Conservation (phyloP, 2,888 invertebrate species). For the Mimachlamys varia region DNA sequence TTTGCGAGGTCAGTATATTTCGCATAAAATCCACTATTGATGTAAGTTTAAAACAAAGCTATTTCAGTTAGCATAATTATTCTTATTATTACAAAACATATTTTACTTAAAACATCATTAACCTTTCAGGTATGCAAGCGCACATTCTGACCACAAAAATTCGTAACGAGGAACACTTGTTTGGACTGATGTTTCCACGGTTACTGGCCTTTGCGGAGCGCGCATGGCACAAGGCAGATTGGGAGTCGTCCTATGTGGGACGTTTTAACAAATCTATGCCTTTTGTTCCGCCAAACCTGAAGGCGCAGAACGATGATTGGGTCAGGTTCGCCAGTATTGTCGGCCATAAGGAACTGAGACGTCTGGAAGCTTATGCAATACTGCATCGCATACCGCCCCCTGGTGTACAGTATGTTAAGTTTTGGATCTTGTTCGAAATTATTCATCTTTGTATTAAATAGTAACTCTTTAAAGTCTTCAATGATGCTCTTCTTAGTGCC, state of each 20-base stretch:
- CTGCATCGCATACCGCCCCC: constrained; percentile 45
- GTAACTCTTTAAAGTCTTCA: too few relatives aligned
- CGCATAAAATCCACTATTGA: too few relatives aligned
- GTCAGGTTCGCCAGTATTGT: constrained; percentile 45
- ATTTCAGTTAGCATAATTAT: too few relatives aligned
- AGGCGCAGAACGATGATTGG: constrained; percentile 49
- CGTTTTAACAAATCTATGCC: constrained; percentile 41
- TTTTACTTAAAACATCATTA: background rate
- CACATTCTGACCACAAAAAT: constrained; percentile 50
- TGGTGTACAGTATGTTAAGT: constrained; percentile 47
- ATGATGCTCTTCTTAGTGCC: too few relatives aligned
- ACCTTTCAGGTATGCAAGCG: constrained; percentile 50
- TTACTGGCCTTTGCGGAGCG: constrained; percentile 53
- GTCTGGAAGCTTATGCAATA: constrained; percentile 43
- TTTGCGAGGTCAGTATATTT: too few relatives aligned
- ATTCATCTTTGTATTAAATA: background rate
- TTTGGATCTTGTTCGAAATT: background rate
- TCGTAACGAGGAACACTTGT: constrained; percentile 47
- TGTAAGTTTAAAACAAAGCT: too few relatives aligned
- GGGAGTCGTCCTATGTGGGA: constrained; percentile 47
- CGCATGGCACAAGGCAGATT: constrained; percentile 53
- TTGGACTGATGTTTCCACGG: constrained; percentile 46
- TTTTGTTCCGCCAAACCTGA: constrained; percentile 44
- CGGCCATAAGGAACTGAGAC: constrained; percentile 47
- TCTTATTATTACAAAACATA: background rate